Base-by-base conservation (phyloP, 2,797 vertebrate genomes). In the Echeneis naucrates region DNA sequence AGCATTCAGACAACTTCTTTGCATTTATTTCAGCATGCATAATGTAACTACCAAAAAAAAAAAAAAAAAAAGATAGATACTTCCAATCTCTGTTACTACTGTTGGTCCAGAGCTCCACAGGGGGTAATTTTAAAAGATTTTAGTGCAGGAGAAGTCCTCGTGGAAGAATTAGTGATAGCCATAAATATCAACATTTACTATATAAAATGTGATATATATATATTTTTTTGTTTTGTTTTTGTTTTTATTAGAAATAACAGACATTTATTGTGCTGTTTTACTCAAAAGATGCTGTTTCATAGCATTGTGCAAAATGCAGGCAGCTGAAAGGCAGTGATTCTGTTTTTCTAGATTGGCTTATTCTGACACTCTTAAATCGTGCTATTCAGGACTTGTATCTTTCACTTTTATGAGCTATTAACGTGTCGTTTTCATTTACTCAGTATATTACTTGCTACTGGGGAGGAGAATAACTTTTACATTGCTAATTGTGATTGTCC, bases 391-490 rank as follows among this genome's bases (percentile, higher is more conserved):
- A 16, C 9, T 38, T 8, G 8, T 52, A n/a, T 59, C 17, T 63
- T 51, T 64, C 30, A 37, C 62, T 60, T 55, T 37, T 51, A 10
- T 38, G 26, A 33, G 8, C 30, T 38, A 40, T 52, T 72, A 51
- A 16, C 24, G 47, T 48, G n/a, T 67, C 21, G 0, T 59, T 44
- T 21, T n/a, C 16, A 51, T 71, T 70, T 23, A 24, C 32, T 55
- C 16, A 0, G 8, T 0, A 68, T 4, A 26, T 58, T 73, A 23
- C 30, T 51, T 35, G 42, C 30, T 35, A 12, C 52, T 33, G 6
- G 8, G 30, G 6, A 27, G 33, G 19, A 60, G 27, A 59, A 2
- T 24, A 51, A 35, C 62, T 47, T 33, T 9, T 55, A 27, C 40
- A 32, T 48, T 58, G 40, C 62, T 68, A 37, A 69, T 60, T 23